phyloP scores from a whole-genome alignment of 1,140 invertebrate species.

The Hesperophylax magnus region DNA sequence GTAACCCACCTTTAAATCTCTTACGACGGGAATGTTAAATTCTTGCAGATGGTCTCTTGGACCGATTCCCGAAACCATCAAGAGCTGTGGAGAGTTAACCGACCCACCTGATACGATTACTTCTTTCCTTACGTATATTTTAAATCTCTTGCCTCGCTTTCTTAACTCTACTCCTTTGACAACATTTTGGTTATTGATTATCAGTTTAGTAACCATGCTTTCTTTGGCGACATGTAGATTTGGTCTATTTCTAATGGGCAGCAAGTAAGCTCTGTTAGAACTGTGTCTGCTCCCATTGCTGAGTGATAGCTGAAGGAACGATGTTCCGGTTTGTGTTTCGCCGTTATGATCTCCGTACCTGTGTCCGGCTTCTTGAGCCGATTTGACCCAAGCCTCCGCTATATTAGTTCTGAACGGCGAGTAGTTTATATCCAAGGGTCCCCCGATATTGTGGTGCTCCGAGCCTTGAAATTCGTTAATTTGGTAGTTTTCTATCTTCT shows the following conservation, averaged over 20 bases:
- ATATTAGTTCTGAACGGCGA: slow-evolving; percentile 76
- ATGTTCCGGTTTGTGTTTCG: slow-evolving; percentile 74
- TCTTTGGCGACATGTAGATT: slow-evolving; percentile 79
- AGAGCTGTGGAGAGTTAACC: slow-evolving; percentile 81
- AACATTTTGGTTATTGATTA: slow-evolving; percentile 80
- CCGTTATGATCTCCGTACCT: slow-evolving; percentile 83
- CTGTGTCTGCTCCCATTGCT: slow-evolving; percentile 82
- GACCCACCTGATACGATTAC: slow-evolving; percentile 84
- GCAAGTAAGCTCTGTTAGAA: slow-evolving; percentile 81
- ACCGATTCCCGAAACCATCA: slow-evolving; percentile 88
- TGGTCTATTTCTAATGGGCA: slow-evolving; percentile 73
- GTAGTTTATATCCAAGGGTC: slow-evolving; percentile 73
- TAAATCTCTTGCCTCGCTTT: slow-evolving; percentile 69
- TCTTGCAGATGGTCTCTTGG: slow-evolving; percentile 77
- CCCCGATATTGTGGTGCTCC: slow-evolving; percentile 69
- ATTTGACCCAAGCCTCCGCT: slow-evolving; percentile 77
- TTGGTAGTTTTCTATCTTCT: slow-evolving; percentile 77
- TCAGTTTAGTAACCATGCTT: slow-evolving; percentile 78
- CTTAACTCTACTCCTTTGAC: slow-evolving; percentile 77
- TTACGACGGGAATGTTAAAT: slow-evolving; percentile 74
- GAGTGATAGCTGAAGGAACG: slow-evolving; percentile 77
- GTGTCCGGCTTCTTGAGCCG: slow-evolving; percentile 77
- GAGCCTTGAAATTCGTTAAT: slow-evolving; percentile 60
- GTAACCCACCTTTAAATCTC: slow-evolving; percentile 83
- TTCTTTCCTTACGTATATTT: slow-evolving; percentile 77